A percentile compares a stretch with the other conserved stretches of the same genome.
Evolutionary conservation across 2,113 vertebrate genomes (phyloP).

Genomic region (Myxocyprinus asiaticus): DNA sequence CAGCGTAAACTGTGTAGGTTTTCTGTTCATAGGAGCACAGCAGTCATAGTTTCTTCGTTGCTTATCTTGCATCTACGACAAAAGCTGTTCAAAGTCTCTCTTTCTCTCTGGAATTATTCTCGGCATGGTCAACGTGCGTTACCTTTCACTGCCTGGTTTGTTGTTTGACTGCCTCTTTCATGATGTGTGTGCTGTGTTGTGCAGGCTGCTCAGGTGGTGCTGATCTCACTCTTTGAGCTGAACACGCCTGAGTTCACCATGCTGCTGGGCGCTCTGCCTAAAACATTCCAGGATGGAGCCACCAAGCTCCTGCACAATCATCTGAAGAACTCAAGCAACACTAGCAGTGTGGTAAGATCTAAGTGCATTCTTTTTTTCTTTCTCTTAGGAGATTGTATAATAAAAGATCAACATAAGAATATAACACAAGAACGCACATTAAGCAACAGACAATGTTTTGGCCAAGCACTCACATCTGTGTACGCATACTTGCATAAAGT

Average conservation of each 20-base stretch:
- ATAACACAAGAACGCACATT: too few species aligned
- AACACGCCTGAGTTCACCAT: constrained; percentile 99
- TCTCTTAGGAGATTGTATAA: too few species aligned
- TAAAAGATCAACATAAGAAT: too few species aligned
- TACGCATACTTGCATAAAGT: too few species aligned
- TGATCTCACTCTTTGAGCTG: constrained; percentile 95
- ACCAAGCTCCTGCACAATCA: constrained; percentile 97
- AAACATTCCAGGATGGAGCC: constrained; percentile 99
- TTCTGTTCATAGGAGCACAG: background rate
- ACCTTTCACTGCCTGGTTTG: background rate
- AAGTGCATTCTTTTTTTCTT: too few species aligned
- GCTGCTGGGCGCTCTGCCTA: constrained; percentile 97
- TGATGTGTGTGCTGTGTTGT: constrained; percentile 1
- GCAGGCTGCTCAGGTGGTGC: constrained; percentile 94
- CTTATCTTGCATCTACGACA: too few species aligned
- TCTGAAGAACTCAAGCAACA: constrained; percentile 96
- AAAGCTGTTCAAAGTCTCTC: background rate
- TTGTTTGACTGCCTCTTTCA: background rate
- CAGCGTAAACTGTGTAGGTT: background rate
- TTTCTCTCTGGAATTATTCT: constrained; percentile 5
- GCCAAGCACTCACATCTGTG: too few species aligned
- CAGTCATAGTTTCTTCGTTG: background rate
- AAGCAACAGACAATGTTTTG: too few species aligned
- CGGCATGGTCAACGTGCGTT: background rate
- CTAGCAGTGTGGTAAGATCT: constrained; percentile 81